Evolutionary conservation across 2,797 vertebrate genomes (phyloP), one percentile per base, ranked within the genome.

Genomic region (Macropodus opercularis): DNA sequence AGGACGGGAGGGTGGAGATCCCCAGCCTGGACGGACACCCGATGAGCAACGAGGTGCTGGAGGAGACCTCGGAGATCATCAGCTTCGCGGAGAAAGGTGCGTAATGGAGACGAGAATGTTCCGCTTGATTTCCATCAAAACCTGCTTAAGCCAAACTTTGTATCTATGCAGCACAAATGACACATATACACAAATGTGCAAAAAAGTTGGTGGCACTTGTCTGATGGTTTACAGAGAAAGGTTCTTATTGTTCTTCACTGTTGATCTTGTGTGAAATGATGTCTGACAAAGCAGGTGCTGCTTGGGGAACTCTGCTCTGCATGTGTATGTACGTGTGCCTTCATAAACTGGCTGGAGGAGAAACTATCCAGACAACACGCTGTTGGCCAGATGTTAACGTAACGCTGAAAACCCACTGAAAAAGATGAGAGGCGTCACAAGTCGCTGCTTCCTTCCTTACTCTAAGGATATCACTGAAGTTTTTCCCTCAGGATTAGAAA

Each of bases 11-110:
- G 36, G 87, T 98, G 86, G 95, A 98, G 89, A 96, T 97, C 83
- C 95, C 95, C 41, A 91, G 93, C 86, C 90, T 96, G 90, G 96
- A 98, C 87, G 95, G 95, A 19, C 95, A 95, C 70, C 90, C 94
- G 39, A 94, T 92, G 32, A 88, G 89, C 51, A 87, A 93, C 47
- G 92, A 95, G 29, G 91, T 90, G 41, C 93, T 90, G 80, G 95
- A 97, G 86, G 94, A 95, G 66, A 89, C 87, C 77, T 96, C 96
- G 1, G 96, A 98, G 92, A 98, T 98, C 92, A 98, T 98, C 92
- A 98, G 95, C 91, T 98, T 98, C 61, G 95, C 96, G 0, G 96
- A 98, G 91, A 95, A 93, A 96, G 96, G 96, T 98, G 90, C 72
- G 67, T 59, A 31, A 27, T 1, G 40, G 31, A 42, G 21, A 8